phyloP scores from a whole-genome alignment of 2,113 vertebrate species.

The Canis aureus region DNA sequence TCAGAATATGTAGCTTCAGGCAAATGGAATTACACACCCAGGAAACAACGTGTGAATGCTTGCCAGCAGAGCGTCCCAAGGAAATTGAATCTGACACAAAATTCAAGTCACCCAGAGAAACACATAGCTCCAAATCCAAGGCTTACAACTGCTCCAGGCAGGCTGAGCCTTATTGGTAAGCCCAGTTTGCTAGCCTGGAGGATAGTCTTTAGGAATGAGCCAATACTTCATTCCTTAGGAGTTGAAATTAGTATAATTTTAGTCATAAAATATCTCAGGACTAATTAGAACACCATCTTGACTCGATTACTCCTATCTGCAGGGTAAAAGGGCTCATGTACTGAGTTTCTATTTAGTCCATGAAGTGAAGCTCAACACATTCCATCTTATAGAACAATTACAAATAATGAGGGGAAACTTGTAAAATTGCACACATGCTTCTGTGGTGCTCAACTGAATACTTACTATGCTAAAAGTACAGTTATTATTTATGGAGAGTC shows the following conservation, averaged over 20 bases:
- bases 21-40: not conserved
- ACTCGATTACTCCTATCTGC: conserved; percentile 71
- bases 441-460: conserved; percentile 50
- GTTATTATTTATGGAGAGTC: conserved; percentile 52
- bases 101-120: conserved; percentile 30
- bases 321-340: conserved; percentile 11
- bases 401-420: conserved; percentile 77
- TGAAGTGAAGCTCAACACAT: conserved; percentile 58
- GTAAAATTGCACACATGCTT: conserved; percentile 70
- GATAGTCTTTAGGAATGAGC: not conserved
- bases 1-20: not conserved
- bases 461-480: conserved; percentile 70
- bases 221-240: conserved; percentile 41
- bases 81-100: conserved; percentile 48
- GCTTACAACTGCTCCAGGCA: not conserved
- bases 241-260: conserved; percentile 71
- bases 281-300: conserved; percentile 72
- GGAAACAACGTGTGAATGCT: not conserved
- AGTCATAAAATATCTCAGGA: conserved; percentile 69
- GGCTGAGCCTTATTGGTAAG: not conserved
- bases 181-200: not conserved
- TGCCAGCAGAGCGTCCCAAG: not conserved
- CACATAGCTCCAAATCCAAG: not conserved
- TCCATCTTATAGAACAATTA: conserved; percentile 75
- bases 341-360: conserved; percentile 50